A percentile compares a stretch with the other conserved stretches of the same genome.
These are phyloP conservation scores for Dryas iulia DNA, from an alignment of 1,140 invertebrate genomes.

Conservation along the genomic window DNA sequence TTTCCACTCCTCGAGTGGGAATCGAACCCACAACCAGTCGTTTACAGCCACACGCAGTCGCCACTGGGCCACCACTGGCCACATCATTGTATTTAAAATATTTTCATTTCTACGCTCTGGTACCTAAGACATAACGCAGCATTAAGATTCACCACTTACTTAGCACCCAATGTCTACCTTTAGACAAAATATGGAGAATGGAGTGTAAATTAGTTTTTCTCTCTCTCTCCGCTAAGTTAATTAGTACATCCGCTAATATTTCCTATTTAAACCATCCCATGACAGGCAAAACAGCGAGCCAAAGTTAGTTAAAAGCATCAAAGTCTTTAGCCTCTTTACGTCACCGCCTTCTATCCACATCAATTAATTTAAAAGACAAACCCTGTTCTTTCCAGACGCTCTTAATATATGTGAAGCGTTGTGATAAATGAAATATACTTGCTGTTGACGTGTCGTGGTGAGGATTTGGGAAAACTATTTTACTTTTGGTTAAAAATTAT, in stretches of 20 bases:
- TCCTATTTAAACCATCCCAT: background rate
- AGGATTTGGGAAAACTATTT: background rate
- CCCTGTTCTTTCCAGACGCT: constrained; percentile 53
- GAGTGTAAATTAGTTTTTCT: too few species aligned
- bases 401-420: constrained; percentile 44
- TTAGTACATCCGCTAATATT: too few species aligned
- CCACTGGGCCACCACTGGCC: too few species aligned
- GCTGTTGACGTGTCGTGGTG: background rate
- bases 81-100: too few species aligned
- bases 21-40: too few species aligned
- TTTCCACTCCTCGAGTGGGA: too few species aligned
- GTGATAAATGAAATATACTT: constrained; percentile 26
- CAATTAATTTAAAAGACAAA: constrained; percentile 66
- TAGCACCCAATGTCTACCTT: too few species aligned
- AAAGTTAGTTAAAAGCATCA: background rate
- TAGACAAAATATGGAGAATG: too few species aligned
- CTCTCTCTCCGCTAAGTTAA: too few species aligned
- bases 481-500: background rate
- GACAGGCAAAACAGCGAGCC: background rate
- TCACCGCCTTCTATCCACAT: constrained; percentile 22
- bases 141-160: too few species aligned
- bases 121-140: too few species aligned
- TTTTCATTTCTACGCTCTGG: background rate
- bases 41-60: too few species aligned
- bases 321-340: background rate